Evolutionary conservation across 92 coral and sea anemone genomes (phyloP), one percentile per base, ranked within the genome.

Genomic region (Palythoa caribaeorum): DNA sequence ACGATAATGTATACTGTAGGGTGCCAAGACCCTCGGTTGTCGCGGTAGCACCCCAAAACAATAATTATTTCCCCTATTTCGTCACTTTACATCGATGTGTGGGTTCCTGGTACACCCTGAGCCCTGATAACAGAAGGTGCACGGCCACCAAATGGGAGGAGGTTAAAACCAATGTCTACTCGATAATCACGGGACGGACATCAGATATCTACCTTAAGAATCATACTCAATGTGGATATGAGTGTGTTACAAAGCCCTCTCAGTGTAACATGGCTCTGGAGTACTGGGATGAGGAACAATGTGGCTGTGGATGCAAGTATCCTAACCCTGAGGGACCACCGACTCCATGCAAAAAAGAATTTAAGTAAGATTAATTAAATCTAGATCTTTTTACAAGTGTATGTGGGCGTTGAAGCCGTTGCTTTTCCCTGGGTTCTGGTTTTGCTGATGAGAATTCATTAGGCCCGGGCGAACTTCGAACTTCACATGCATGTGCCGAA

Each of bases 221-320:
- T 57, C 96, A 94, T 87, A 94, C 96, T 3, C 71, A 90, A 37
- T 94, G 96, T 71, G 83, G 35, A 5, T 75, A 71, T 38, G 77
- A 28, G 19, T 94, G 96, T 73, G 86, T 86, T 0, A 71, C 47
- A 36, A 75, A 78, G 1, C 48, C 79, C 16, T 68, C 68, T 21
- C 83, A 79, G 83, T 94, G 96, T 63, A 78, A 86, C 62, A 36
- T 28, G 2, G 80, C 54, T 1, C 57, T 77, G 54, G 71, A 93
- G 79, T 39, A 15, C 10, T 93, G 92, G 92, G 81, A 78, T 5
- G 72, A 68, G 14, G 63, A 73, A 3, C 44, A 19, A 10, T 93
- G 96, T 53, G 59, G 47, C 17, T 93, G 96, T 79, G 83, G 55
- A 3, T 93, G 96, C 36, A 93, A 51, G 53, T 90, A 93, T 77